Percentiles rank a stretch among this genome's conserved stretches.
Evolutionary conservation across 2,113 vertebrate species (phyloP).

Genomic region (Tringa solitaria): DNA sequence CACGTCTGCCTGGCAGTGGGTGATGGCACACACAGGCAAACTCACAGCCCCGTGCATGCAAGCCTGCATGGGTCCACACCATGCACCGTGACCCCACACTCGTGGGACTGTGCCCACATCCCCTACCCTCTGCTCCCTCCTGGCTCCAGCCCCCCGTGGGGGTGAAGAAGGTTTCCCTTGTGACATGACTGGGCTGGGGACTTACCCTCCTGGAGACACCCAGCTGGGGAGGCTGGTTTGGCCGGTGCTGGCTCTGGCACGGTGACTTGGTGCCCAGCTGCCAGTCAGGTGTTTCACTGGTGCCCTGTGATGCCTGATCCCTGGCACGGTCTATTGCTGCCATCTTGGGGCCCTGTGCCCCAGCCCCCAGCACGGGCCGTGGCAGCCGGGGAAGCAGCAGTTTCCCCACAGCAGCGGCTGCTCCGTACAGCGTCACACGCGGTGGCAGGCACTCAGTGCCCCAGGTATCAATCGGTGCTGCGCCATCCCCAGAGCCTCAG

Average conservation of each 20-base stretch:
- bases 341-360: neutral
- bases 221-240: neutral
- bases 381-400: neutral
- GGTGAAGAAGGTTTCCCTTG: neutral
- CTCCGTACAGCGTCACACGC: neutral
- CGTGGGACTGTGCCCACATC: neutral
- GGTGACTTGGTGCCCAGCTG: neutral
- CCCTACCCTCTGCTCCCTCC: neutral
- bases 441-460: neutral
- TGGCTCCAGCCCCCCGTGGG: rapidly evolving
- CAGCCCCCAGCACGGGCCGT: neutral
- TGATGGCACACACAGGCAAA: neutral
- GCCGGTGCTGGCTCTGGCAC: neutral
- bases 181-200: neutral
- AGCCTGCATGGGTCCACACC: neutral
- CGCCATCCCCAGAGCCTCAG: neutral
- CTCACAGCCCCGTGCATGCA: rapidly evolving
- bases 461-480: rapidly evolving
- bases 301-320: neutral
- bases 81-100: neutral
- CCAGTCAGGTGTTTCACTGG: neutral
- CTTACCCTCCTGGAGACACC: neutral
- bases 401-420: neutral
- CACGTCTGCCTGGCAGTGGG: neutral
- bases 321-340: neutral